phyloP scores from a whole-genome alignment of 2,888 invertebrate species.

The Drosophila macrospina region DNA sequence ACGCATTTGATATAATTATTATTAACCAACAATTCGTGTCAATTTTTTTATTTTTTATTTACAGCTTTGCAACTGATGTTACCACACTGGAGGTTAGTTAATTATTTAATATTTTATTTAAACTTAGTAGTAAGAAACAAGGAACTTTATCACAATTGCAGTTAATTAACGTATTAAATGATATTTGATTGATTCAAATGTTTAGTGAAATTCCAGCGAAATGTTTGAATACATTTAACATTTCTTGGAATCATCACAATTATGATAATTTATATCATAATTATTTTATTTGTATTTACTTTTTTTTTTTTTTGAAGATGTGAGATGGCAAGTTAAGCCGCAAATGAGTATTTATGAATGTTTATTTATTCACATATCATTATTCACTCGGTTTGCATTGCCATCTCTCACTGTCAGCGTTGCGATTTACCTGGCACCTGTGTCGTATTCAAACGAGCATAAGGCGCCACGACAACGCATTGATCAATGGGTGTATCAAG shows the following conservation, averaged over 20 bases:
- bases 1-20: slow-evolving; percentile 5
- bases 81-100: neutral
- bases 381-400: slow-evolving; percentile 21
- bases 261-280: neutral
- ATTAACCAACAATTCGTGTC: slow-evolving; percentile 8
- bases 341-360: slow-evolving; percentile 25
- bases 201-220: neutral
- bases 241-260: neutral
- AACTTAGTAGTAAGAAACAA: too few relatives aligned
- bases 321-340: slow-evolving; percentile 16
- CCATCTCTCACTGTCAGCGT: slow-evolving; percentile 55
- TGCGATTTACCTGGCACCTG: slow-evolving; percentile 17
- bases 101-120: neutral
- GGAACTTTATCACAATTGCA: too few relatives aligned
- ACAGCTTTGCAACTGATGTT: slow-evolving; percentile 29
- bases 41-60: slow-evolving; percentile 22
- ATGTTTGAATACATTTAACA: neutral
- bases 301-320: neutral
- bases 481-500: slow-evolving; percentile 61
- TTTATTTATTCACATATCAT: slow-evolving; percentile 30
- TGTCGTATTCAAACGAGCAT: slow-evolving; percentile 34
- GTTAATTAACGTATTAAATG: too few relatives aligned
- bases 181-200: too few relatives aligned
- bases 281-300: too few relatives aligned
- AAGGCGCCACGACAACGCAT: slow-evolving; percentile 44